Percentiles rank a stretch among this genome's conserved stretches.
Evolutionary conservation across 2,888 invertebrate species (phyloP).

Genomic region (Tubulanus polymorphus): DNA sequence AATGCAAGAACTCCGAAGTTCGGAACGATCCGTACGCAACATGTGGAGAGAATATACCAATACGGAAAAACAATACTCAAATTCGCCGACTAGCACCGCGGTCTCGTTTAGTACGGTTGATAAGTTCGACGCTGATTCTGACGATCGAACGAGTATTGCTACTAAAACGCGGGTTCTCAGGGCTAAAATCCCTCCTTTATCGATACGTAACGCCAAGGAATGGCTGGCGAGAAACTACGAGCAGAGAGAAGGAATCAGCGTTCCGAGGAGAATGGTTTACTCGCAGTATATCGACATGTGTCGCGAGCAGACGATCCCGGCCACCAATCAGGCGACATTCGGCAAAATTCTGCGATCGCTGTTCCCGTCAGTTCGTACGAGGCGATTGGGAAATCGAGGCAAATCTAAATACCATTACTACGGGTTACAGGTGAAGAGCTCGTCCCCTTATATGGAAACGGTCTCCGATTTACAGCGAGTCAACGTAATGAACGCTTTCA

Average conservation of each 20-base stretch:
- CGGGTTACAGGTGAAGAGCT: slow-evolving; percentile 16
- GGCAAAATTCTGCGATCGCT: slow-evolving; percentile 19
- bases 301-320: slow-evolving; percentile 12
- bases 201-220: too few relatives aligned
- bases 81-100: too few relatives aligned
- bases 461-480: slow-evolving; percentile 9
- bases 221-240: slow-evolving; percentile 16
- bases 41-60: too few relatives aligned
- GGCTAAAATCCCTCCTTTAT: too few relatives aligned
- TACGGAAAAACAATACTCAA: too few relatives aligned
- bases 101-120: too few relatives aligned
- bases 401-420: slow-evolving; percentile 18
- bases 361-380: slow-evolving; percentile 17
- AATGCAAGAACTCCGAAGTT: too few relatives aligned
- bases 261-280: slow-evolving; percentile 19
- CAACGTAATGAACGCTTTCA: too few relatives aligned
- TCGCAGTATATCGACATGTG: slow-evolving; percentile 18
- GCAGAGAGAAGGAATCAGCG: slow-evolving; percentile 13
- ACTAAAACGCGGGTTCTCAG: too few relatives aligned
- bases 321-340: slow-evolving; percentile 20
- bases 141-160: too few relatives aligned
- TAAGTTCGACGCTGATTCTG: too few relatives aligned
- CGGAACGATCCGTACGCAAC: too few relatives aligned
- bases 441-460: slow-evolving; percentile 10
- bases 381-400: slow-evolving; percentile 16